Evolutionary conservation across 2,113 vertebrate genomes (phyloP).

Genomic region (Ceyx margarethae): DNA sequence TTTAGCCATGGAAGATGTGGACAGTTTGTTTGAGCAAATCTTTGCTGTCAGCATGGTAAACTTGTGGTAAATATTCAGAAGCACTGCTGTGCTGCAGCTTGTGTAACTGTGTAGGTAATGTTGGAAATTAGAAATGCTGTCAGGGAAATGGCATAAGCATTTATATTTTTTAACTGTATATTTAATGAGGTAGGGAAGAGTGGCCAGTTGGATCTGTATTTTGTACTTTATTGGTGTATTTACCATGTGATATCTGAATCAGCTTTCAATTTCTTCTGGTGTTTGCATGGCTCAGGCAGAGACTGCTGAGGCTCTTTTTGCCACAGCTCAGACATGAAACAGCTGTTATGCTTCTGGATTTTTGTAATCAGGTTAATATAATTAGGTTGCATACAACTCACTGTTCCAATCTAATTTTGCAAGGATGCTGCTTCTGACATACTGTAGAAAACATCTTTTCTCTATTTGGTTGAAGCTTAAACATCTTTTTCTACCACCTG

Average conservation of each 20-base stretch:
- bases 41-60: not conserved
- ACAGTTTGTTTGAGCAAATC: not conserved
- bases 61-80: not conserved
- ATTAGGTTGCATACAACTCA: constrained; percentile 26
- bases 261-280: not conserved
- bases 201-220: not conserved
- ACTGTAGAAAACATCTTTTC: not conserved
- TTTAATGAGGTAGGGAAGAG: not conserved
- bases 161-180: not conserved
- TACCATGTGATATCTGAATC: not conserved
- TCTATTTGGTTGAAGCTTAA: not conserved
- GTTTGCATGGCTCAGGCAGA: not conserved
- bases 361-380: constrained; percentile 55
- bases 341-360: constrained; percentile 40
- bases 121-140: not conserved
- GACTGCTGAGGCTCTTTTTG: constrained; percentile 25
- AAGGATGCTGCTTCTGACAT: not conserved
- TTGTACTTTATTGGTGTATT: not conserved
- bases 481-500: not conserved
- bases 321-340: not conserved
- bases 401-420: constrained; percentile 36
- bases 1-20: not conserved
- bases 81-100: accelerated
- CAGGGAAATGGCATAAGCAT: not conserved
- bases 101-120: too few relatives aligned